Conservation (phyloP, 2,797 vertebrate genomes). For the Limnodromus scolopaceus region DNA sequence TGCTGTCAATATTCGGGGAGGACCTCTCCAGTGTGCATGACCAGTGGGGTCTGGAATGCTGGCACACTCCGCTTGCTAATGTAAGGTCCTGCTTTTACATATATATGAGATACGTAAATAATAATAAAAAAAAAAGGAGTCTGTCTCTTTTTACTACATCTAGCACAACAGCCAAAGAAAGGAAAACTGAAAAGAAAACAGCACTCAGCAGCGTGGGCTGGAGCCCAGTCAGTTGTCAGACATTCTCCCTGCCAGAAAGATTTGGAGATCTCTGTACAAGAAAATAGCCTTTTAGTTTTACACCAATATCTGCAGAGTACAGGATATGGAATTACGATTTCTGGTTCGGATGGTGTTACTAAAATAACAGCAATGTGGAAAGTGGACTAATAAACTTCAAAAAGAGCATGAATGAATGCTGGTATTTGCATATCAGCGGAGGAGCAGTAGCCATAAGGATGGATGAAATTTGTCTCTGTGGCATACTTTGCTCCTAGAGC, state of each 20-base stretch:
- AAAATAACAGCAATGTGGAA: neutral
- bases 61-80: neutral
- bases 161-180: neutral
- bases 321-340: neutral
- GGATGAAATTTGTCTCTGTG: constrained; percentile 18
- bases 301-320: neutral
- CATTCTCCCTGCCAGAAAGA: neutral
- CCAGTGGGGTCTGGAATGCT: neutral
- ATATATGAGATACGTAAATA: neutral
- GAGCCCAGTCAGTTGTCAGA: constrained; percentile 13
- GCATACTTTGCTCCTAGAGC: neutral
- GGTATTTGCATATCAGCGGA: neutral
- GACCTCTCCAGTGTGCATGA: neutral
- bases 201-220: neutral
- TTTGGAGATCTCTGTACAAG: neutral
- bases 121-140: neutral
- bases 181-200: neutral
- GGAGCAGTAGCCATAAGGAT: neutral
- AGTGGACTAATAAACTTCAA: neutral
- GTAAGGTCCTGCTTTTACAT: neutral
- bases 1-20: accelerated
- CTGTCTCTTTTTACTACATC: neutral
- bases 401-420: neutral
- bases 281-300: neutral
- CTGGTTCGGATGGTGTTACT: neutral